Evolutionary conservation across 23 tunicate genomes (phyloP).

Genomic region (Styela plicata): DNA sequence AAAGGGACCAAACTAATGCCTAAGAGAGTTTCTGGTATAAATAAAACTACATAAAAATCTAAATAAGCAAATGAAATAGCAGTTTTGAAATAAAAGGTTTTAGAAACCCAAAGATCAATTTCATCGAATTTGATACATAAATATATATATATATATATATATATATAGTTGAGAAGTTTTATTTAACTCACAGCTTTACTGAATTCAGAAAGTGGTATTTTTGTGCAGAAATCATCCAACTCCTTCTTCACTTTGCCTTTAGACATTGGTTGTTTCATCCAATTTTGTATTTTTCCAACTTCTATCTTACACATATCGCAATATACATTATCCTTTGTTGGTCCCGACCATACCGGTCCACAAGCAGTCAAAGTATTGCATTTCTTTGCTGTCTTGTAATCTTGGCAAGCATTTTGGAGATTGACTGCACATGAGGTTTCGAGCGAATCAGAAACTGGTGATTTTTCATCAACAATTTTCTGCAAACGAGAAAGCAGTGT

Average conservation of each 20-base stretch:
- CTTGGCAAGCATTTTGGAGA: neutral
- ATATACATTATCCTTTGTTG: slow-evolving; percentile 1
- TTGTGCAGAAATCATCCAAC: neutral
- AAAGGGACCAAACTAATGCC: no score
- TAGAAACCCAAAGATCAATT: no score
- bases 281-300: neutral
- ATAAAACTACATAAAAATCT: no score
- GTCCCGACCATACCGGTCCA: slow-evolving; percentile 3
- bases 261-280: neutral
- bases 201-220: slow-evolving; percentile 7
- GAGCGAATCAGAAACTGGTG: neutral
- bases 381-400: neutral
- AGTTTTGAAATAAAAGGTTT: no score
- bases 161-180: no score
- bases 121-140: no score
- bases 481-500: neutral
- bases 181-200: neutral
- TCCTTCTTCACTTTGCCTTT: neutral
- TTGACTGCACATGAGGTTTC: neutral
- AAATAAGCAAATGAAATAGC: no score
- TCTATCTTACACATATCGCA: slow-evolving; percentile 11
- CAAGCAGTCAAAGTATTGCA: neutral
- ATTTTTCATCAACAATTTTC: neutral
- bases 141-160: no score
- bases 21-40: no score